phyloP scores from a whole-genome alignment of 2,113 vertebrate genomes.

The Patagioenas fasciata region DNA sequence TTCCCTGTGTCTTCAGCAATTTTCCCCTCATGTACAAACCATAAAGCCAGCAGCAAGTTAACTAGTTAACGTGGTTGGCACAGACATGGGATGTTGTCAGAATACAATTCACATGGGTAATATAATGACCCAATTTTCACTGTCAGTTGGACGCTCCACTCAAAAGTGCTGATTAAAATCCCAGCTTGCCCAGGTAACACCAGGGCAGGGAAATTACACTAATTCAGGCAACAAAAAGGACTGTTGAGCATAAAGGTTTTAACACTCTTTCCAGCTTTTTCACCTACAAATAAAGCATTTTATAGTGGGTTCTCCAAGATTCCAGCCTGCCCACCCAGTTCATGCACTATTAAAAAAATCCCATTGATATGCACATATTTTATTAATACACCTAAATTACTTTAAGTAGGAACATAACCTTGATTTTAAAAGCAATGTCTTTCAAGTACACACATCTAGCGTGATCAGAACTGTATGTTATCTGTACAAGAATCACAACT shows the following conservation, averaged over 20 bases:
- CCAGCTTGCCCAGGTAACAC: neutral
- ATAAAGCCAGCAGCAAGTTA: neutral
- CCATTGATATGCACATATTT: neutral
- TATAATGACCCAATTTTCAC: neutral
- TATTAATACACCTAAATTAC: neutral
- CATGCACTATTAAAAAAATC: neutral
- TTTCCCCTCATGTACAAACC: neutral
- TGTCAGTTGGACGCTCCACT: neutral
- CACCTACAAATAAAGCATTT: constrained; percentile 2
- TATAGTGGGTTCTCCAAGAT: neutral
- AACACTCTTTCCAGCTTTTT: neutral
- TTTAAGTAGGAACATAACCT: neutral
- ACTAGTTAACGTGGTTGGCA: neutral
- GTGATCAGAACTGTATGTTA: neutral
- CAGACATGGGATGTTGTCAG: neutral
- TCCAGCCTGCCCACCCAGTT: neutral
- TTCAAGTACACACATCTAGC: neutral
- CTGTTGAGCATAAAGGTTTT: neutral
- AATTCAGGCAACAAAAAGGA: neutral
- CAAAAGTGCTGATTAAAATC: neutral
- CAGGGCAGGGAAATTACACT: neutral
- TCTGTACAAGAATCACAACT: neutral
- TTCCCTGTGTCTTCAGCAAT: neutral
- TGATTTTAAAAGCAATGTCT: neutral
- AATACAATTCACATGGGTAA: neutral